Conservation (phyloP, 2,113 vertebrate species). For the Hiodon alosoides region DNA sequence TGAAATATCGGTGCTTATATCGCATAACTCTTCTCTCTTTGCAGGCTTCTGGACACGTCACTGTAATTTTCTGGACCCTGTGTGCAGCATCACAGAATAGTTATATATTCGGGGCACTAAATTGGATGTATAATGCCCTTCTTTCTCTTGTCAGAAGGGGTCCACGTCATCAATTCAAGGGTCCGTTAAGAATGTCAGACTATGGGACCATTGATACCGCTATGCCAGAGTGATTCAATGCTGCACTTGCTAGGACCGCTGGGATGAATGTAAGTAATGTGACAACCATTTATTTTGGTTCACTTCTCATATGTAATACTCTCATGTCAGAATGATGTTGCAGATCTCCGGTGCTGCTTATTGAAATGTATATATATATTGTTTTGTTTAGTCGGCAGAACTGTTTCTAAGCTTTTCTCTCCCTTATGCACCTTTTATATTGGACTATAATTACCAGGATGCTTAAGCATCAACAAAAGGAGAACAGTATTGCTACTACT, state of each 20-base stretch:
- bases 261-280: not conserved
- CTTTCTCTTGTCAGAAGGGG: constrained; percentile 16
- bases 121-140: constrained; percentile 18
- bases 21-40: not conserved
- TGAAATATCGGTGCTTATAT: not conserved
- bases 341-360: too few species aligned
- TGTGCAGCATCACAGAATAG: not conserved
- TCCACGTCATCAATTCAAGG: constrained; percentile 15
- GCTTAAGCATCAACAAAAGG: too few species aligned
- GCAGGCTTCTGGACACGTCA: not conserved
- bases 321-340: not conserved
- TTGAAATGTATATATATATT: too few species aligned
- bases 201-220: not conserved
- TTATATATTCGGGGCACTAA: constrained; percentile 5
- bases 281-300: constrained; percentile 18
- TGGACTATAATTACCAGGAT: too few species aligned
- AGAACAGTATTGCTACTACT: too few species aligned
- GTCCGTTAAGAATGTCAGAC: constrained; percentile 12
- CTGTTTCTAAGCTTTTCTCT: too few species aligned
- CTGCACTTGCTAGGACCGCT: not conserved
- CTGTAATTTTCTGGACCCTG: not conserved
- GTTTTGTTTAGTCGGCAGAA: too few species aligned
- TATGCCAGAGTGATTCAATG: not conserved
- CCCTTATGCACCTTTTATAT: too few species aligned
- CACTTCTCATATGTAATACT: not conserved